These are phyloP conservation scores for Lota lota DNA, from an alignment of 2,113 vertebrate genomes.

Conservation along the genomic window DNA sequence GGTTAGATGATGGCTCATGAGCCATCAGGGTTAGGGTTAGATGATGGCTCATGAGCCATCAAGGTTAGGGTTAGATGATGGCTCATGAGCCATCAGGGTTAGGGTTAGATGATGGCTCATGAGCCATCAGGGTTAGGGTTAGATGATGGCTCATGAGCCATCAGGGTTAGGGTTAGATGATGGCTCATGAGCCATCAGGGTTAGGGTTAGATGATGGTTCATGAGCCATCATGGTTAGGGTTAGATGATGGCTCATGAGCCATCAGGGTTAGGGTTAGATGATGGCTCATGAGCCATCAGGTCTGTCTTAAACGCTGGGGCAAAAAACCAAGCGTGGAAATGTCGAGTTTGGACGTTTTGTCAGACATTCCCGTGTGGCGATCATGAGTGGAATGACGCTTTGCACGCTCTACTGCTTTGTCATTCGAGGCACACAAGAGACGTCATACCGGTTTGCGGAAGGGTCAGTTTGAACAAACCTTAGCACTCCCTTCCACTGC, in stretches of 20 bases:
- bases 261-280: too few species aligned
- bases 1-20: conserved; percentile 15
- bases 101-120: conserved; percentile 17
- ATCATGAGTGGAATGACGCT: conserved; percentile 23
- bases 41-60: conserved; percentile 9
- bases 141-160: conserved; percentile 11
- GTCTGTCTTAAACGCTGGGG: too few species aligned
- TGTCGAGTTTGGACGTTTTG: too few species aligned
- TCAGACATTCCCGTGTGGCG: too few species aligned
- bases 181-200: conserved; percentile 13
- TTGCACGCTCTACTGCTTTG: conserved; percentile 23
- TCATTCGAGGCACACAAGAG: conserved; percentile 6
- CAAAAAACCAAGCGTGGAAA: not conserved
- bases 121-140: too few species aligned
- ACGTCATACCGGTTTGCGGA: conserved; percentile 5
- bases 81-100: conserved; percentile 8
- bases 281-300: conserved; percentile 10
- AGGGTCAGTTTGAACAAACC: not conserved
- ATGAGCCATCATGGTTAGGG: not conserved
- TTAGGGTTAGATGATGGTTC: conserved; percentile 21
- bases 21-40: too few species aligned
- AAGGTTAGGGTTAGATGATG: too few species aligned
- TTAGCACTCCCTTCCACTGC: conserved; percentile 9
- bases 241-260: conserved; percentile 13
- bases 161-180: too few species aligned